phyloP scores from a whole-genome alignment of 2,113 vertebrate genomes.

The Psammodynastes pulverulentus region DNA sequence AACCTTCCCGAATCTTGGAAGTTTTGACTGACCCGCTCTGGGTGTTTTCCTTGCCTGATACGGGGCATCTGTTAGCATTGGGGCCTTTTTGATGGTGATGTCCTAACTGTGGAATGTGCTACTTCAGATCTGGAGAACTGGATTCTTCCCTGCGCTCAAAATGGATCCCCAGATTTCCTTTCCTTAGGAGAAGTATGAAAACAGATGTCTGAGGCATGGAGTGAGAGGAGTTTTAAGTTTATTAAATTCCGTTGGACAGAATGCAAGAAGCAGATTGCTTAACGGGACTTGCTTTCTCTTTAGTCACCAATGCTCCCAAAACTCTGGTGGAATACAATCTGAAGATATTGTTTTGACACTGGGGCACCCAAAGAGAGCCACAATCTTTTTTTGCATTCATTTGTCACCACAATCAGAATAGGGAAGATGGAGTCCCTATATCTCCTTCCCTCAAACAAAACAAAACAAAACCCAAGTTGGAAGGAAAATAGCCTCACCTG shows the following conservation, averaged over 20 bases:
- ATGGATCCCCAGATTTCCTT: neutral
- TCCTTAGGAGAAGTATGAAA: neutral
- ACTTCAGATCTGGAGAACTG: neutral
- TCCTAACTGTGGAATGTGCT: neutral
- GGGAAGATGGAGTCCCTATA: neutral
- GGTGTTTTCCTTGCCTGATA: neutral
- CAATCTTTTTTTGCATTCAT: too few species aligned
- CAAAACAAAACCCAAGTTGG: neutral
- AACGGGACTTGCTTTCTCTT: neutral
- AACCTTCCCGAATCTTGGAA: too few species aligned
- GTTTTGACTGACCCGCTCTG: neutral
- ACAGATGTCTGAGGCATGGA: neutral
- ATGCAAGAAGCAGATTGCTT: neutral
- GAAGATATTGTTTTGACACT: neutral
- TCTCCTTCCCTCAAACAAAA: neutral
- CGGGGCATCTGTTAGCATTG: neutral
- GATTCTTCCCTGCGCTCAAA: neutral
- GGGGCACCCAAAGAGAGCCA: neutral
- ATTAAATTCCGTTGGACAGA: neutral
- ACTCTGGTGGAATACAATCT: neutral
- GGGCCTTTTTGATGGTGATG: neutral
- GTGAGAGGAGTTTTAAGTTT: neutral
- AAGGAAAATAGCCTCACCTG: constrained; percentile 74
- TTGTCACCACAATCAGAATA: neutral
- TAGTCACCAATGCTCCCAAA: neutral